Base-by-base conservation (phyloP, 2,797 vertebrate genomes). In the Pachyuromys duprasi region DNA sequence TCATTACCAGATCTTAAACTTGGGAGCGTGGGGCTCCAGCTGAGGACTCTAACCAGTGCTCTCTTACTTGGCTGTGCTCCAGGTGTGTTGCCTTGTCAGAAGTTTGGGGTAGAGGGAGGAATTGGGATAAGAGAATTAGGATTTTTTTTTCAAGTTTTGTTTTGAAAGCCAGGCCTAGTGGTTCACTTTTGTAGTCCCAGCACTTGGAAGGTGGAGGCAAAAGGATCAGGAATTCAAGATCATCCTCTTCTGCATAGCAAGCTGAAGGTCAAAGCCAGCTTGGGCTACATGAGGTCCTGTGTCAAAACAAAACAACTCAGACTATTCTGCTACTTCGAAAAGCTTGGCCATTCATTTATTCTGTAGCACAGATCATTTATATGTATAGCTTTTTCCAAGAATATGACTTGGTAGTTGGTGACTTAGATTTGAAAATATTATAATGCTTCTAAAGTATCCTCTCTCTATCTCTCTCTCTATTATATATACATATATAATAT, bases 371-470 rank as follows among this genome's bases (percentile, higher is more conserved):
- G 12, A 72, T 88, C 42, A 26, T 95, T 94, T 90, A 22, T 57
- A 86, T 74, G 22, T 81, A 57, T 49, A n/a, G 13, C 82, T 49
- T 95, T 97, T 95, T 39, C 84, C 60, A 96, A 45, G 75, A 90
- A 81, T 17, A 4, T 92, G 72, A 42, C 39, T 82, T 80, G 31
- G 76, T 94, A 88, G n/a, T 55, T 74, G 82, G 33, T 91, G 53
- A 94, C 67, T 84, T 95, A 79, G 84, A 93, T 79, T 93, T 76
- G 65, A 91, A 94, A 93, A 79, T 42, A 57, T 72, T 70, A 55
- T 53, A 49, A 49, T 49, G 26, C 45, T 84, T 67, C 65, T 93
- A 94, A 95, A 96, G 90, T 78, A 36, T 39, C 11, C 95, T 36
- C 24, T 63, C 8, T 63, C 86, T 91, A 62, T 86, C 31, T 62